Evolutionary conservation across 2,797 vertebrate genomes (phyloP).

Genomic region (Sebastes hubbsi): DNA sequence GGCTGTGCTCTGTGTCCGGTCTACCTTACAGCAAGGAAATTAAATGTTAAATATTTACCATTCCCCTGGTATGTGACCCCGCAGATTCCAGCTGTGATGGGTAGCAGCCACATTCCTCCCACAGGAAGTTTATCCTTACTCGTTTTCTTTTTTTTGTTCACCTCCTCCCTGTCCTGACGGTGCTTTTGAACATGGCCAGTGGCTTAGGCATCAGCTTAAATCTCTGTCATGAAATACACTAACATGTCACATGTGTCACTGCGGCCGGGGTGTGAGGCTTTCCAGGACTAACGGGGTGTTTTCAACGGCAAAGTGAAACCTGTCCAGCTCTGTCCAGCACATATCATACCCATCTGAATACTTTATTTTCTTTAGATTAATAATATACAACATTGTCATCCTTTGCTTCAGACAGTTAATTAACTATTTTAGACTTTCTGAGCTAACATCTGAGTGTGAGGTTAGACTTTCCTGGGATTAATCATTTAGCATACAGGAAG

Average conservation of each 20-base stretch:
- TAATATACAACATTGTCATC: not conserved
- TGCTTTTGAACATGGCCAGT: conserved; percentile 63
- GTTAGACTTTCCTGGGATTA: not conserved
- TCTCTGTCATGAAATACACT: conserved; percentile 63
- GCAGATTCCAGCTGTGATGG: conserved; percentile 77
- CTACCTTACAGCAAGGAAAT: conserved; percentile 81
- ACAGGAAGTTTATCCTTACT: conserved; percentile 80
- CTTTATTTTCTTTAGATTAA: conserved; percentile 1
- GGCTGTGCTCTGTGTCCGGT: conserved; percentile 65
- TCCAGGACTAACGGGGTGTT: conserved; percentile 49
- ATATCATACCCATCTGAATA: conserved; percentile 8
- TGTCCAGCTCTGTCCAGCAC: not conserved
- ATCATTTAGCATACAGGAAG: not conserved
- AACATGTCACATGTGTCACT: conserved; percentile 60
- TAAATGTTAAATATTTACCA: conserved; percentile 84
- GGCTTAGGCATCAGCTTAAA: conserved; percentile 58
- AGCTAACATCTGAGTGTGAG: not conserved
- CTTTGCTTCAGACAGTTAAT: not conserved
- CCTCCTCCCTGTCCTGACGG: conserved; percentile 41
- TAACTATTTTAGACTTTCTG: not conserved
- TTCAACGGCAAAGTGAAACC: conserved; percentile 33
- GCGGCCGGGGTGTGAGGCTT: conserved; percentile 33
- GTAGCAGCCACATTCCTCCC: conserved; percentile 79
- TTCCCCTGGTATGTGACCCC: conserved; percentile 78
- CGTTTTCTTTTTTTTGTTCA: conserved; percentile 21